Evolutionary conservation across 37 sponge, comb jelly and placozoan genomes (phyloP).

Genomic region (Geodia barretti): DNA sequence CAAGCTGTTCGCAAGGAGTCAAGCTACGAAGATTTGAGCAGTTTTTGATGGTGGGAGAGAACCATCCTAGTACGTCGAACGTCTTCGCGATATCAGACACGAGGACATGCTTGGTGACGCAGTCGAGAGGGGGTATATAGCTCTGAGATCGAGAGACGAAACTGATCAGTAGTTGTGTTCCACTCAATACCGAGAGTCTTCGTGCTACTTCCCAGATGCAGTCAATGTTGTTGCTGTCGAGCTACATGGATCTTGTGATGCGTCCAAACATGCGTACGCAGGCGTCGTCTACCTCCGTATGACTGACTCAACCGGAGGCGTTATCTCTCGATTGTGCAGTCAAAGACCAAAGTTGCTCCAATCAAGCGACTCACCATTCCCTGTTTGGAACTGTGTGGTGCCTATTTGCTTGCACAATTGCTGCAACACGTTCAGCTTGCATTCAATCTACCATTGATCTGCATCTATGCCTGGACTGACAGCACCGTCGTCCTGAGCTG

Average conservation of each 20-base stretch:
- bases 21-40: constrained; percentile 38
- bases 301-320: constrained; percentile 25
- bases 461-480: constrained; percentile 33
- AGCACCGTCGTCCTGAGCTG: constrained; percentile 26
- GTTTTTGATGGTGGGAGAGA: constrained; percentile 56
- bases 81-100: too few relatives aligned
- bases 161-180: too few relatives aligned
- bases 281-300: constrained; percentile 40
- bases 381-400: constrained; percentile 42
- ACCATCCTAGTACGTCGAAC: too few relatives aligned
- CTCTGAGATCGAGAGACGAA: too few relatives aligned
- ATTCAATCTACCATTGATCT: background rate
- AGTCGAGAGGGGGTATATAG: too few relatives aligned
- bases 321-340: constrained; percentile 9
- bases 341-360: constrained; percentile 24
- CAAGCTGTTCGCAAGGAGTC: constrained; percentile 46
- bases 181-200: too few relatives aligned
- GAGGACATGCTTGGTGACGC: too few relatives aligned
- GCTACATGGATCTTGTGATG: constrained; percentile 48
- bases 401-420: constrained; percentile 13
- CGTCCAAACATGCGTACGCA: constrained; percentile 32
- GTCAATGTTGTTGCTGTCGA: background rate
- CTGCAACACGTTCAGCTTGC: constrained; percentile 1
- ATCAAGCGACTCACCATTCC: constrained; percentile 37
- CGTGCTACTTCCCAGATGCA: constrained; percentile 10